Evolutionary conservation across 2,888 invertebrate species (phyloP).

Genomic region (Dolomedes plantarius): DNA sequence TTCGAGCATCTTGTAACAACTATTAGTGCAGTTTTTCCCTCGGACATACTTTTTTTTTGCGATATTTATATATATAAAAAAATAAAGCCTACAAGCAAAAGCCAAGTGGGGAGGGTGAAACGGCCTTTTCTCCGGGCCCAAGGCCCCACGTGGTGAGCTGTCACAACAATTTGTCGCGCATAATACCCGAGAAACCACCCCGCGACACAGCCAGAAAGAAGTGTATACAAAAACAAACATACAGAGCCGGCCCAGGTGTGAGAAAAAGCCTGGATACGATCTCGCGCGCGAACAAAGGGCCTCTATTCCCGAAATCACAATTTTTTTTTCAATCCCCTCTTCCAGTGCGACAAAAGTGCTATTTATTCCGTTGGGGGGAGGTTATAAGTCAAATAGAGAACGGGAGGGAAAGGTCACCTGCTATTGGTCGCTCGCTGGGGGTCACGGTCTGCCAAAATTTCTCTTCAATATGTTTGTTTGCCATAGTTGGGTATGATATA

Average conservation of each 20-base stretch:
- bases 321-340: neutral
- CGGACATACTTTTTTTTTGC: neutral
- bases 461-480: neutral
- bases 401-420: constrained; percentile 37
- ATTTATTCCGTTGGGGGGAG: constrained; percentile 26
- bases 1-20: neutral
- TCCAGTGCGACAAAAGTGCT: constrained; percentile 19
- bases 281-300: constrained; percentile 24
- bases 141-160: constrained; percentile 66
- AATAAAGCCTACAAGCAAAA: neutral
- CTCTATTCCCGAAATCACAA: too few species aligned
- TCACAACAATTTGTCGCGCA: constrained; percentile 70
- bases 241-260: constrained; percentile 55
- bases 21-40: neutral
- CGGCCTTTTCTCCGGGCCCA: constrained; percentile 23
- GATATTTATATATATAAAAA: neutral
- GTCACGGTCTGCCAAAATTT: constrained; percentile 7
- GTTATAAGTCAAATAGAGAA: constrained; percentile 46
- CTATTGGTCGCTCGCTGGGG: constrained; percentile 32
- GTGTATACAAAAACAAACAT: constrained; percentile 62
- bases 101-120: neutral
- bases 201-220: constrained; percentile 25
- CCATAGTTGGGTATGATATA: neutral
- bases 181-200: constrained; percentile 68
- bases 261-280: constrained; percentile 44